phyloP scores from a whole-genome alignment of 2,113 vertebrate genomes.

The Rhinogobius similis region DNA sequence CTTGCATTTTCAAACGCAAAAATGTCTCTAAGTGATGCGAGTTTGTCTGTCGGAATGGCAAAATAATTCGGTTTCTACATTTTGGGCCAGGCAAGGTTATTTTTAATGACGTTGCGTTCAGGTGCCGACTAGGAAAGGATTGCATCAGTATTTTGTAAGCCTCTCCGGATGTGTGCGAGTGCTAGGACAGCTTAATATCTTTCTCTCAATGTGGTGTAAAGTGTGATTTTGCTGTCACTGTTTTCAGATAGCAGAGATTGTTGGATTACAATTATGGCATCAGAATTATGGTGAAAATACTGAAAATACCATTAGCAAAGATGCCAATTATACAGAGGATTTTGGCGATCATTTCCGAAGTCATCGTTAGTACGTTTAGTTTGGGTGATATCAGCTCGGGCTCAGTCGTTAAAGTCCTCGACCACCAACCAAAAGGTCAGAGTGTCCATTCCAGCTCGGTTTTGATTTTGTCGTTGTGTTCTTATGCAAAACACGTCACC shows the following conservation, averaged over 20 bases:
- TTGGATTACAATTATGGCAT: background rate
- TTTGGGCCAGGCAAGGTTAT: slow-evolving; percentile 4
- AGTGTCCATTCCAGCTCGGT: too few relatives aligned
- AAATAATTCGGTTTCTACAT: background rate
- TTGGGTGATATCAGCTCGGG: too few relatives aligned
- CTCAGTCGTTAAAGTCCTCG: too few relatives aligned
- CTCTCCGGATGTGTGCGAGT: background rate
- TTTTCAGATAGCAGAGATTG: background rate
- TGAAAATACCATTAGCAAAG: background rate
- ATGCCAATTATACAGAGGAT: background rate
- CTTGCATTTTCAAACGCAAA: slow-evolving; percentile 26
- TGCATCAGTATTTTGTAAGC: slow-evolving; percentile 8
- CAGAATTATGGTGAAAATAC: background rate
- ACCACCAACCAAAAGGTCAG: too few relatives aligned
- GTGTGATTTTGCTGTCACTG: slow-evolving; percentile 6
- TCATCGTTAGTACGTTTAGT: background rate
- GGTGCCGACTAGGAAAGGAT: background rate
- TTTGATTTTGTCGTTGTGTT: too few relatives aligned
- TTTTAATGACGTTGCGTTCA: slow-evolving; percentile 3
- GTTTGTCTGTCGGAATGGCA: background rate
- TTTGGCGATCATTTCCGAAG: background rate
- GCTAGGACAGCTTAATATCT: background rate
- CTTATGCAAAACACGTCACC: too few relatives aligned
- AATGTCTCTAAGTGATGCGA: slow-evolving; percentile 20
- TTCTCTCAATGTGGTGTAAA: background rate